Evolutionary conservation across 2,113 vertebrate genomes (phyloP), one percentile per base, ranked within the genome.

Genomic region (Arenaria interpres): DNA sequence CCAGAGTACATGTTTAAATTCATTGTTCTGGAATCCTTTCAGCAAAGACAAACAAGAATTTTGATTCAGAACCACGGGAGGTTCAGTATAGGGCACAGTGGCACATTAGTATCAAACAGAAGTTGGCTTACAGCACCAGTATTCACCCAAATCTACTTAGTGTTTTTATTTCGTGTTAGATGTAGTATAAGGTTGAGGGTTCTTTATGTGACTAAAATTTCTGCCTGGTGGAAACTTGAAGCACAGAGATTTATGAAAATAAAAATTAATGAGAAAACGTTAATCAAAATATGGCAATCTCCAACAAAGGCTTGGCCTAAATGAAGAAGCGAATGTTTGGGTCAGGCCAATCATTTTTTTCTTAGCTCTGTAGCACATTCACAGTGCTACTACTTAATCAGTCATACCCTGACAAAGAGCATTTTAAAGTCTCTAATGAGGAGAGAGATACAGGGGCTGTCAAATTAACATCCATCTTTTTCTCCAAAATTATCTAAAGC

Each of bases 401-500:
- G 41, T 74, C 59, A 73, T 43, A 7, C 32, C 22, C 20, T 64
- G 74, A 73, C 30, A 82, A 87, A 72, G 18, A 80, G 2, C 7
- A 46, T 79, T 92, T 78, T 91, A 43, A 93, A 95, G 46, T 83
- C 62, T 88, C 69, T 64, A 84, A 53, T 64, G 68, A 92, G 43
- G 53, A 83, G 46, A 85, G 60, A 81, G 39, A 67, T 60, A 53
- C 53, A 95, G 37, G 18, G 32, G 14, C 69, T 87, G 54, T 73
- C 66, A 95, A 95, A 92, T 83, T 80, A 74, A 68, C 39, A 81
- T 46, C 25, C 28, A 56, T 85, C 63, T 75, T 32, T 60, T 90
- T 87, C 63, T 62, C 37, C 10, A 77, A 68, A 75, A 83, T 33
- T 66, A n/a, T 87, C 79, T 89, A 82, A 80, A 92, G 59, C 54